A percentile compares a stretch with the other conserved stretches of the same genome.
phyloP scores from a whole-genome alignment of 2,888 invertebrate species.

The Camponotus fellah region DNA sequence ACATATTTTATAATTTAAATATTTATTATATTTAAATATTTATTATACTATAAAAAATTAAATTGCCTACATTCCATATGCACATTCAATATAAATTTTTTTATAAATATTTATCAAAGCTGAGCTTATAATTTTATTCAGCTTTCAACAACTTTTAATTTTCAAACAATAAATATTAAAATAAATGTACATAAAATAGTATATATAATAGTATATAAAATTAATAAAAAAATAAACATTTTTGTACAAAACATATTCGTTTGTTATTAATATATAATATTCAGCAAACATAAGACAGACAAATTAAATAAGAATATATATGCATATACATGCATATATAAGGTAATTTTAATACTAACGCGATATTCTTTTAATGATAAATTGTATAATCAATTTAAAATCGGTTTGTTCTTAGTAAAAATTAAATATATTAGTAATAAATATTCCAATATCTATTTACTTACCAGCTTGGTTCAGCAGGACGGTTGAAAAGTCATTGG shows the following conservation, averaged over 20 bases:
- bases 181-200: background rate
- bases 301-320: background rate
- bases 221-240: background rate
- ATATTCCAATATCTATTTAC: constrained; percentile 36
- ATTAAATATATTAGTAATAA: constrained; percentile 1
- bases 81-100: background rate
- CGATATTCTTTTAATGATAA: background rate
- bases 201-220: background rate
- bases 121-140: constrained; percentile 71
- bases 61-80: background rate
- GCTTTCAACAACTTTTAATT: constrained; percentile 54
- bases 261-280: constrained; percentile 16
- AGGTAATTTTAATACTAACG: background rate
- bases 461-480: constrained; percentile 85
- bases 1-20: constrained; percentile 14
- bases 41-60: too few relatives aligned
- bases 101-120: constrained; percentile 43
- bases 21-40: background rate
- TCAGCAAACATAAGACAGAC: background rate
- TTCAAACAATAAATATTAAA: constrained; percentile 15
- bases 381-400: background rate
- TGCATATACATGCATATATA: background rate
- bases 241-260: background rate
- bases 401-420: background rate
- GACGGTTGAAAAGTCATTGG: constrained; percentile 86